Evolutionary conservation across 2,888 invertebrate species (phyloP), one percentile per base, ranked within the genome.

Genomic region (Zele albiditarsus): DNA sequence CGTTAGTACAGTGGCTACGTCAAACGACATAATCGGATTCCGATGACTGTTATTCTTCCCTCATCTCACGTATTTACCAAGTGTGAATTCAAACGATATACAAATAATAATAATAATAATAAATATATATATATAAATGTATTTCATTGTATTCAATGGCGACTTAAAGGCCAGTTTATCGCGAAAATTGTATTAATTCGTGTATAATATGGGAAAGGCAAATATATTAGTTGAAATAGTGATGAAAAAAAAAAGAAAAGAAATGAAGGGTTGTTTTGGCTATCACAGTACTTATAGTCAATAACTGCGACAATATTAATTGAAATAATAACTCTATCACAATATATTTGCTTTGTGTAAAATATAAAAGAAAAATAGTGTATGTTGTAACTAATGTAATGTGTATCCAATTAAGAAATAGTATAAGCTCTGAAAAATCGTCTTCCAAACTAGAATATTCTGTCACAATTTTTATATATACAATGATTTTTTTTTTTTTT

Each of bases 181-280:
- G 79, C 78, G 76, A 67, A 79, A 81, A 81, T 75, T 73, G 76
- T 71, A 73, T 68, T 68, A 76, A 77, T 79, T 79, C 77, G 77
- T 76, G 73, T 80, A 79, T 84, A 82, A 81, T 82, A 84, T 84
- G 84, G 84, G 84, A 84, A 85, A 83, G 73, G 82, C 81, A 84
- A 84, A 84, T 80, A 84, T 38, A 16, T 65, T 28, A 38, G 25
- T 8, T 6, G 16, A 25, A 71, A 14, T 38, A 38, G 33, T 16
- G 38, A 65, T 20, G 10, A 10, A 53, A 10, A 28, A 67, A 42
- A 28, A 67, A 46, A 63, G 38, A 33, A 28, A n/a, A 28, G 5
- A 63, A 42, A 42, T 33, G 6, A 66, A 66, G 31, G 20, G 1
- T 66, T 42, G 8, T 5, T 42, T 6, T 33, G 6, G 38, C 12